Percentiles rank a stretch among this genome's conserved stretches.
These are phyloP conservation scores for Tangara arthus DNA, from an alignment of 2,797 vertebrate species.

Conservation along the genomic window DNA sequence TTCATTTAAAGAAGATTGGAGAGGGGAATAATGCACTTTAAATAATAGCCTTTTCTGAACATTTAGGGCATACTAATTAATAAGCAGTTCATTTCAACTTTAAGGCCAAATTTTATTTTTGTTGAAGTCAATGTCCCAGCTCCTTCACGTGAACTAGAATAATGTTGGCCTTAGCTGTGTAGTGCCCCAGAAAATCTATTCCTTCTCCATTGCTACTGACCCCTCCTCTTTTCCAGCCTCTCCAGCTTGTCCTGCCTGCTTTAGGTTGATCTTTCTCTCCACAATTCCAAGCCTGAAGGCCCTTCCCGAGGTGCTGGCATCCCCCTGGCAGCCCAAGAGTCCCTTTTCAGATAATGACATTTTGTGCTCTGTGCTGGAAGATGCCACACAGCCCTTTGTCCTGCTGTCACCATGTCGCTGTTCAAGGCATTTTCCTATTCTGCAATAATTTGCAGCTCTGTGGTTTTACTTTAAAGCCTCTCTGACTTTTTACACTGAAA, in stretches of 20 bases:
- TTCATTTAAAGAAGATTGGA: constrained; percentile 38
- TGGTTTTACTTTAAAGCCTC: background rate
- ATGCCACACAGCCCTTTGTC: too few species aligned
- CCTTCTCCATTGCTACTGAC: background rate
- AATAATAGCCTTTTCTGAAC: background rate
- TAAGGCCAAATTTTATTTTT: constrained; percentile 12
- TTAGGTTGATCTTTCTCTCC: background rate
- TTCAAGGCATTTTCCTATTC: background rate
- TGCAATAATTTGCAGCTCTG: background rate
- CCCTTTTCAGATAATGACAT: background rate
- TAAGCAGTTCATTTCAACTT: constrained; percentile 22
- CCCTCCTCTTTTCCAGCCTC: background rate
- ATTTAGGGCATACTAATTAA: constrained; percentile 28
- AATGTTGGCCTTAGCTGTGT: background rate
- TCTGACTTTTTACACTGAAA: background rate
- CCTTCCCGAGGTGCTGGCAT: background rate
- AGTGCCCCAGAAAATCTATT: background rate
- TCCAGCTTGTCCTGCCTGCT: background rate
- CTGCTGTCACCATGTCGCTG: background rate
- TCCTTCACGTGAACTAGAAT: background rate
- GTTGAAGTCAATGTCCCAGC: background rate
- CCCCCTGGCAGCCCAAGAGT: background rate
- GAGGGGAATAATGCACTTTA: constrained; percentile 7
- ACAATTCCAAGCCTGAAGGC: background rate
- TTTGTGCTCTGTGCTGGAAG: background rate